Conservation (phyloP, 2,113 vertebrate genomes). For the Microcebus griseorufus region DNA sequence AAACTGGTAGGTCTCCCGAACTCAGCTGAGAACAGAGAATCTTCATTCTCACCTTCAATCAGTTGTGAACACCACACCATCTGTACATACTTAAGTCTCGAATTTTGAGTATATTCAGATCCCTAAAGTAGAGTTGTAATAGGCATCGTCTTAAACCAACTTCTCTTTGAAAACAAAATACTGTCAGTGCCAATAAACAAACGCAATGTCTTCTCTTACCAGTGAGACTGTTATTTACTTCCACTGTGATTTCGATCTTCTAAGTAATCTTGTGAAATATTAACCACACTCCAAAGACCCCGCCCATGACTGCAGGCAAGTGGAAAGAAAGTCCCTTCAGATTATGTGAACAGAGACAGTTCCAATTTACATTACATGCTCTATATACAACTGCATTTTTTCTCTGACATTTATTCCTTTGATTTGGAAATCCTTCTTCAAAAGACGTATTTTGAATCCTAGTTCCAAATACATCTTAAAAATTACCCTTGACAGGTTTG, state of each 20-base stretch:
- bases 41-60: neutral
- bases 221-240: neutral
- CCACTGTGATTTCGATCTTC: neutral
- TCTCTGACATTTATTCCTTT: neutral
- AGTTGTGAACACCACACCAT: neutral
- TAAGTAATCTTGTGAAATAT: conserved; percentile 52
- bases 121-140: neutral
- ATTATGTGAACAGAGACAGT: neutral
- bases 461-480: neutral
- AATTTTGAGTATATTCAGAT: neutral
- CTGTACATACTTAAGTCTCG: no score
- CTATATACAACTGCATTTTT: neutral
- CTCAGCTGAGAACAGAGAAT: neutral
- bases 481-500: neutral
- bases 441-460: neutral
- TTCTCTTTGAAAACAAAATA: conserved; percentile 8
- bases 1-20: neutral
- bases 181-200: neutral
- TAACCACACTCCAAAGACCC: conserved; percentile 20
- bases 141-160: neutral
- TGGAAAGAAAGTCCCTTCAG: neutral
- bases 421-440: neutral
- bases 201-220: neutral
- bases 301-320: neutral
- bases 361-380: neutral